Evolutionary conservation across 2,888 invertebrate species (phyloP).

Genomic region (Platynereis dumerilii): DNA sequence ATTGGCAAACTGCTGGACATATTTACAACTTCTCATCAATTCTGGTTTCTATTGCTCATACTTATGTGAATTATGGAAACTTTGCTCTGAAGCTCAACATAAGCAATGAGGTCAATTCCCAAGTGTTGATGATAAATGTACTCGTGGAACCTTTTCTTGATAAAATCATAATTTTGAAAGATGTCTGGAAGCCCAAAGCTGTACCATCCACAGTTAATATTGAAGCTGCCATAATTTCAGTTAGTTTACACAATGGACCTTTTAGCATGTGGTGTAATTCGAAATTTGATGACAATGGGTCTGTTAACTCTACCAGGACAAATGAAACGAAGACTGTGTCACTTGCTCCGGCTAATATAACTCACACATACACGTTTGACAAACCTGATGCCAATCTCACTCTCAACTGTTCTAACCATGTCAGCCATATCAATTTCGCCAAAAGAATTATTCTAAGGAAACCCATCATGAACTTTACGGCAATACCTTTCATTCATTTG

Average conservation of each 20-base stretch:
- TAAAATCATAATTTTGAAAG: not conserved
- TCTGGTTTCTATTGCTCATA: not conserved
- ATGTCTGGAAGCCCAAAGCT: not conserved
- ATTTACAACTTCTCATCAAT: not conserved
- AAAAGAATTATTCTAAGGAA: not conserved
- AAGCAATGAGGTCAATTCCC: not conserved
- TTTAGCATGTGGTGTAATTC: not conserved
- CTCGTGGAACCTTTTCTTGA: not conserved
- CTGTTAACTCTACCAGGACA: not conserved
- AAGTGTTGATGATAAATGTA: not conserved
- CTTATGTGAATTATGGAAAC: not conserved
- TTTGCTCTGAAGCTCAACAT: not conserved
- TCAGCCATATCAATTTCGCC: not conserved
- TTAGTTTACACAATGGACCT: not conserved
- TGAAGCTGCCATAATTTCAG: not conserved
- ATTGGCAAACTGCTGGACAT: not conserved
- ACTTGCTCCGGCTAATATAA: not conserved
- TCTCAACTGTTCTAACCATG: not conserved
- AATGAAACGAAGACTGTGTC: too few relatives aligned
- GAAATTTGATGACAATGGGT: slow-evolving; percentile 5
- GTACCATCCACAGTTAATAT: not conserved
- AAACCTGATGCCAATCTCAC: not conserved
- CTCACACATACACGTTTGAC: not conserved
- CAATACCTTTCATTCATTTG: not conserved
- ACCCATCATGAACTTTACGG: not conserved